Base-by-base conservation (phyloP, 2,888 invertebrate species). In the Andricus curvator region DNA sequence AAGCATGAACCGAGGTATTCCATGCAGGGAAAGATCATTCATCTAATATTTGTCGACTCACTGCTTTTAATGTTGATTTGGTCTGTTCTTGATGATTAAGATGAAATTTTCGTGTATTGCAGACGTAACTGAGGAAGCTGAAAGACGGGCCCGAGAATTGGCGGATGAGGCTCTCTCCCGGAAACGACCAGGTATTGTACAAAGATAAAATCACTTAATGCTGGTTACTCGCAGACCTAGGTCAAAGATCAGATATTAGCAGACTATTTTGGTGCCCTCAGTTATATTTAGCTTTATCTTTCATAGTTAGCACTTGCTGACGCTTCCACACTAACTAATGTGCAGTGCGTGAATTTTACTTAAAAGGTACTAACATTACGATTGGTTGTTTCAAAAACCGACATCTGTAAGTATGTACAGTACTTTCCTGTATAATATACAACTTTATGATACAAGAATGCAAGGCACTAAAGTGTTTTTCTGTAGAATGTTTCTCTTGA, bases 241-340 rank as follows among this genome's bases (percentile, higher is more conserved):
- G 88, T 88, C 88, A 86, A 89, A 87, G 88, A 91, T 89, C 88
- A 88, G 86, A 88, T 91, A 89, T 88, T 87, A 85, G 86, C 86
- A 85, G 89, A 88, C 87, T 85, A 88, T 89, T 90, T 90, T 93
- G 92, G 92, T 93, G 90, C 92, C 92, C 92, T 92, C 92, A 89
- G 91, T 92, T 91, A 92, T 92, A 92, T 92, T 93, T 93, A 93
- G 92, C 92, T 93, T 93, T 93, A 93, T 93, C 92, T 93, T 93
- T 88, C 88, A 92, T 93, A 92, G 92, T 91, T 92, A 91, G 92
- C 92, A 92, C 92, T 91, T 92, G 92, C 92, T 91, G 89, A 92
- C 90, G 92, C 92, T 92, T 92, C 86, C 87, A 91, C 92, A 92
- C 92, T 91, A 89, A 92, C 89, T 88, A 85, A 88, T 89, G 89